Evolutionary conservation across 1,140 invertebrate genomes (phyloP), one percentile per base, ranked within the genome.

Genomic region (Andricus grossulariae): DNA sequence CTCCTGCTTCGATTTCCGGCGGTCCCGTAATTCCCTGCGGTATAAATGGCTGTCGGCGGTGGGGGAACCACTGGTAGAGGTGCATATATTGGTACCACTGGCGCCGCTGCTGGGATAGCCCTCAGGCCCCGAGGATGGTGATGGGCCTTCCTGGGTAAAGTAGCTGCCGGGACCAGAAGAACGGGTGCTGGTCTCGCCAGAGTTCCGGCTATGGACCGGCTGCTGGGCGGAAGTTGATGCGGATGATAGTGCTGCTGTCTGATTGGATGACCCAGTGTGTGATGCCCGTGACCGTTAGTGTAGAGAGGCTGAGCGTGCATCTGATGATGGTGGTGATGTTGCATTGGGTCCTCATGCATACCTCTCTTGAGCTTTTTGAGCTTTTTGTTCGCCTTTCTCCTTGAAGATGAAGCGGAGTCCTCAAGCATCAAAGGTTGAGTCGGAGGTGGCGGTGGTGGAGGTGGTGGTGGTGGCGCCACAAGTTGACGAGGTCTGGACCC

Each of bases 401-500:
- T 84, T n/a, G 80, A 74, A 1, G 86, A 88, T 4, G 81, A 72
- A 0, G 82, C 80, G 1, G 84, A 83, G 39, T 91, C 90, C 7
- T 91, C 89, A 1, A 85, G 18, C 10, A 88, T 72, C 5, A 92
- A 88, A 1, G 90, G 91, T 15, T 91, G 90, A 0, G 90, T 88
- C 6, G 92, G 88, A 8, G 93, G 93, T 16, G 93, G 90, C 0
- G 93, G 93, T 2, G 94, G 94, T 0, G 94, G 94, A 0, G 95
- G 94, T 0, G 95, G 94, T 0, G 95, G 97, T 32, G 96, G 96
- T 4, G 96, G 96, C 13, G 95, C 94, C 7, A 96, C 94, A 0
- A 96, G 95, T 74, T 95, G 97, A 11, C 97, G 93, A 0, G 96
- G 96, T 66, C 96, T 91, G 25, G 94, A 93, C 3, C 96, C 96